Evolutionary conservation across 2,888 invertebrate species (phyloP).

Genomic region (Subacronicta megacephala): DNA sequence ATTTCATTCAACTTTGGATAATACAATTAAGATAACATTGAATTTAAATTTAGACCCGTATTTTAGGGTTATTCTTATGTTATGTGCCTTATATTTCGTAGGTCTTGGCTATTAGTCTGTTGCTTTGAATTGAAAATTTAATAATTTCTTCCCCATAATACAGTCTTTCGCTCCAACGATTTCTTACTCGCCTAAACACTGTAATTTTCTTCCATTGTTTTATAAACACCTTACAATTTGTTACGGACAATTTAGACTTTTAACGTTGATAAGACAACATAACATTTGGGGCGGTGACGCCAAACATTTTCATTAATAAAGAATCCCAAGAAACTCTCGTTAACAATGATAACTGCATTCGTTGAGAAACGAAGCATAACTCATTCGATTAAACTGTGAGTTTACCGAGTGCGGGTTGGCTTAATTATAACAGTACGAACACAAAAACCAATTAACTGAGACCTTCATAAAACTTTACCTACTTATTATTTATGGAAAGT

Average conservation of each 20-base stretch:
- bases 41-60: no score
- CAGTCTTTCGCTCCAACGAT: slow-evolving; percentile 49
- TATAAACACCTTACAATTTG: slow-evolving; percentile 60
- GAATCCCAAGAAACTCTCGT: slow-evolving; percentile 68
- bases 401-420: slow-evolving; percentile 79
- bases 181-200: slow-evolving; percentile 29
- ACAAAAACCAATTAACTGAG: slow-evolving; percentile 53
- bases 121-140: background rate
- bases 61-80: no score
- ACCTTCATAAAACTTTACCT: slow-evolving; percentile 30
- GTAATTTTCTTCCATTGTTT: slow-evolving; percentile 49
- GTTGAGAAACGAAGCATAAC: slow-evolving; percentile 83
- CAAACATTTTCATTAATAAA: slow-evolving; percentile 78
- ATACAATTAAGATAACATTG: no score
- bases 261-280: slow-evolving; percentile 53
- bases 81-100: no score
- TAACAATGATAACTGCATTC: slow-evolving; percentile 80
- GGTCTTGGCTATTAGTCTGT: no score
- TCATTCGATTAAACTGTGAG: slow-evolving; percentile 82
- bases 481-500: background rate
- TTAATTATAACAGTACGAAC: slow-evolving; percentile 66
- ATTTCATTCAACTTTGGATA: no score
- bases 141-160: slow-evolving; percentile 9
- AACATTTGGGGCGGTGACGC: slow-evolving; percentile 65
- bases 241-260: slow-evolving; percentile 68